Conservation (phyloP, 2,888 invertebrate genomes). For the Parnassius orleans region DNA sequence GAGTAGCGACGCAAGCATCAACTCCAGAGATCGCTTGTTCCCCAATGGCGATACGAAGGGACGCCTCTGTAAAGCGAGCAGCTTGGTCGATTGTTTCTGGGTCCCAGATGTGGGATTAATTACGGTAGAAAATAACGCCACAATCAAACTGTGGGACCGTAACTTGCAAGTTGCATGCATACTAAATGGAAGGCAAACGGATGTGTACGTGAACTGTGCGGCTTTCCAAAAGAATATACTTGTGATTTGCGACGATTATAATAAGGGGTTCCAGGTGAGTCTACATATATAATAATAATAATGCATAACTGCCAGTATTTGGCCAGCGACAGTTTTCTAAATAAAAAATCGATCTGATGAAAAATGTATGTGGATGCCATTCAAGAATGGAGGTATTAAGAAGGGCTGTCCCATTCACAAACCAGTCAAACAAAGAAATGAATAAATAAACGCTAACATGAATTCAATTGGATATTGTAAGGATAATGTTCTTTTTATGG, state of each 20-base stretch:
- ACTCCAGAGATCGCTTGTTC: slow-evolving; percentile 52
- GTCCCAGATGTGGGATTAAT: slow-evolving; percentile 53
- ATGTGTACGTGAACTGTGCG: slow-evolving; percentile 56
- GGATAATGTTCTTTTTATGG: too few relatives aligned
- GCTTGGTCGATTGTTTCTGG: slow-evolving; percentile 63
- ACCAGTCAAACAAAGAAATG: too few relatives aligned
- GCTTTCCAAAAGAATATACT: slow-evolving; percentile 59
- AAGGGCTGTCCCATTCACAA: too few relatives aligned
- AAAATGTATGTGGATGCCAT: too few relatives aligned
- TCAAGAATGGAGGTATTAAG: too few relatives aligned
- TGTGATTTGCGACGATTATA: slow-evolving; percentile 62
- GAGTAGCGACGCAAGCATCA: slow-evolving; percentile 55
- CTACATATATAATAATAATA: neutral
- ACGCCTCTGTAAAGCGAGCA: slow-evolving; percentile 44
- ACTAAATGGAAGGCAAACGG: slow-evolving; percentile 55
- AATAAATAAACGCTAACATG: too few relatives aligned
- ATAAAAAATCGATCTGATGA: too few relatives aligned
- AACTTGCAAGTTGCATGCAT: slow-evolving; percentile 53
- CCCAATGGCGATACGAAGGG: slow-evolving; percentile 50
- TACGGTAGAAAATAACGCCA: slow-evolving; percentile 64
- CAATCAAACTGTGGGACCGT: slow-evolving; percentile 64
- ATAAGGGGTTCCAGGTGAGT: slow-evolving; percentile 62
- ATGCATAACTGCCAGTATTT: too few relatives aligned
- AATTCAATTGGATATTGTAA: too few relatives aligned
- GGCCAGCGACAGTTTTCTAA: too few relatives aligned